Evolutionary conservation across 2,888 invertebrate genomes (phyloP).

Genomic region (Neria commutata): DNA sequence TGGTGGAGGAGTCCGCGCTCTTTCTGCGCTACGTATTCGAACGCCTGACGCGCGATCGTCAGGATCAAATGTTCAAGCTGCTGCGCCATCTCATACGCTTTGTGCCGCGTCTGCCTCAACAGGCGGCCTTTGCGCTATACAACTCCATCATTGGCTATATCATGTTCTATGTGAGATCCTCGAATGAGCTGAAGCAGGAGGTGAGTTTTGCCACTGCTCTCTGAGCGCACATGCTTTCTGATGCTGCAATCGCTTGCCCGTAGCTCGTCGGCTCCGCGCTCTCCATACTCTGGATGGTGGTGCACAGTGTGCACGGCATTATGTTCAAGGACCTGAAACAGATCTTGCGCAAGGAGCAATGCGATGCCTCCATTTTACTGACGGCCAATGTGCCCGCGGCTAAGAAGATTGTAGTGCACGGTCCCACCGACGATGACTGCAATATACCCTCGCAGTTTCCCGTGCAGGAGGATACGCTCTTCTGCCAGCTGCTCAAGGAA

Average conservation of each 20-base stretch:
- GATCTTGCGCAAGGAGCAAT: slow-evolving; percentile 97
- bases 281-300: slow-evolving; percentile 97
- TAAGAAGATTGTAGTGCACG: slow-evolving; percentile 98
- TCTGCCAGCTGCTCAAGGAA: slow-evolving; percentile 92
- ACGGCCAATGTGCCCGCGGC: slow-evolving; percentile 99
- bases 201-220: slow-evolving; percentile 33
- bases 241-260: background rate
- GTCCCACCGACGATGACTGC: slow-evolving; percentile 81
- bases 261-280: slow-evolving; percentile 89
- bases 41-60: slow-evolving; percentile 89
- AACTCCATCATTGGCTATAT: slow-evolving; percentile 99
- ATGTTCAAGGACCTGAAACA: slow-evolving; percentile 99
- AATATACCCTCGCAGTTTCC: slow-evolving; percentile 98
- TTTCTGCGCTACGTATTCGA: slow-evolving; percentile 96
- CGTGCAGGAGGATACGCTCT: slow-evolving; percentile 97
- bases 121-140: slow-evolving; percentile 96
- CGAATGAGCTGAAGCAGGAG: slow-evolving; percentile 94
- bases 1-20: slow-evolving; percentile 96
- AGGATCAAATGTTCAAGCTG: slow-evolving; percentile 93
- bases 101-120: slow-evolving; percentile 90
- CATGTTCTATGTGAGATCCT: slow-evolving; percentile 98
- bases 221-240: background rate
- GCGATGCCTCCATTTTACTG: slow-evolving; percentile 95
- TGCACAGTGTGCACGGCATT: slow-evolving; percentile 97
- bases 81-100: slow-evolving; percentile 91